Base-by-base conservation (phyloP, 2,797 vertebrate species). In the Pseudochirops cupreus region DNA sequence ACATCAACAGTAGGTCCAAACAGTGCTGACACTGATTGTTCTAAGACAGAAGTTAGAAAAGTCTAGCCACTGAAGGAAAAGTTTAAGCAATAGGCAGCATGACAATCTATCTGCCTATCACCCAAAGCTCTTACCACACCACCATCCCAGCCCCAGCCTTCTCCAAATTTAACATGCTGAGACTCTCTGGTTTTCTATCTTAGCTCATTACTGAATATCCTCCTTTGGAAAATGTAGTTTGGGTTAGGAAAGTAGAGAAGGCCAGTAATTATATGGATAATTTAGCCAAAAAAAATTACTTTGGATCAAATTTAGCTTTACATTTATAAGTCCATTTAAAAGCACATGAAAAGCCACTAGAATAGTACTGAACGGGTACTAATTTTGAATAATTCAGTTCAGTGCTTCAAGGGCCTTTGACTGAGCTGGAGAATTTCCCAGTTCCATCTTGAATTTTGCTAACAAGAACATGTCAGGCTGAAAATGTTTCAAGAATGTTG, bases 141-240 rank as follows among this genome's bases (percentile, higher is more conserved):
- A 74, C 14, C 1, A 74, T n/a, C n/a, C 16, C 14, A 33, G 59
- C 13, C 31, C 59, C 59, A 67, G 16, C 1, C 59, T 74, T 39
- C 16, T 39, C 62, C 33, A 74, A 39, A 74, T 21, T n/a, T 74
- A 74, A 39, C 16, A 74, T 74, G 62, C 16, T 74, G 62, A 74
- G 31, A 39, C 1, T 74, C 1, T 67, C 62, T 74, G n/a, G 33
- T 74, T 39, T 74, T 74, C n/a, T 74, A 18, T 39, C 33, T n/a
- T 31, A 59, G 29, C 6, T 18, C 16, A 39, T 16, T 74, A 21
- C 62, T 74, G 16, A 62, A 58, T 21, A 33, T 33, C 55, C 67
- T 94, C 50, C 56, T 55, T 58, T 58, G 95, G 90, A 46, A 97
- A 93, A 92, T 53, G 13, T 13, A 56, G 92, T 14, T 93, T 67